phyloP scores from a whole-genome alignment of 2,113 vertebrate genomes.

The Anarhynchus alexandrinus region DNA sequence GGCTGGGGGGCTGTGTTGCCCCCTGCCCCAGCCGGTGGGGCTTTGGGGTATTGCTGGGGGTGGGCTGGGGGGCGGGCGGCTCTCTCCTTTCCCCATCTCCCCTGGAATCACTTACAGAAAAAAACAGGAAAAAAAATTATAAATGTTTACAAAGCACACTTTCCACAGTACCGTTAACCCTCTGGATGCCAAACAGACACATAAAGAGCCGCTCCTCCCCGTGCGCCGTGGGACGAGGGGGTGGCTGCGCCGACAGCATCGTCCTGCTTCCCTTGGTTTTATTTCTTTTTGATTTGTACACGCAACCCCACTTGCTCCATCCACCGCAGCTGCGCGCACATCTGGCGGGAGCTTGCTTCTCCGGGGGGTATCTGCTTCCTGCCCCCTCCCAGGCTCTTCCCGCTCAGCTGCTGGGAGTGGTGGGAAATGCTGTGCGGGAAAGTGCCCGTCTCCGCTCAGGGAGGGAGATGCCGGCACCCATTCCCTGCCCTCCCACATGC shows the following conservation, averaged over 20 bases:
- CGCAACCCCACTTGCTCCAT: not conserved
- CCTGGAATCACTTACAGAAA: constrained; percentile 15
- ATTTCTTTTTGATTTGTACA: not conserved
- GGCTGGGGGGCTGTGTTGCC: not conserved
- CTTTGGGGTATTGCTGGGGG: not conserved
- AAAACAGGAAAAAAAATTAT: not conserved
- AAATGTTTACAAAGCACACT: constrained; percentile 43
- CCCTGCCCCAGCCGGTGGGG: not conserved
- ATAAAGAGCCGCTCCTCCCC: not conserved
- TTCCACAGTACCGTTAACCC: constrained; percentile 4
- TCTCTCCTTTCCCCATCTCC: not conserved
- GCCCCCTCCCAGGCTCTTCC: not conserved
- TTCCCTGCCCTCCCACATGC: not conserved
- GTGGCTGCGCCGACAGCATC: not conserved
- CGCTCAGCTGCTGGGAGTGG: not conserved
- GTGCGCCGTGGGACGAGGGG: not conserved
- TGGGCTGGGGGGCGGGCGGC: not conserved
- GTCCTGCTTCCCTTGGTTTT: not conserved
- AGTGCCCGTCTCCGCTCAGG: not conserved
- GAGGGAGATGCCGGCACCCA: not conserved
- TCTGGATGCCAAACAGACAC: constrained; percentile 62
- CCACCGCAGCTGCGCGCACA: not conserved
- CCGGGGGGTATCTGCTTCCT: not conserved
- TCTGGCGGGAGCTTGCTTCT: not conserved
- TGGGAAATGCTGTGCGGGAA: not conserved